Evolutionary conservation across 1,140 invertebrate genomes (phyloP).

Genomic region (Lucilia sericata): DNA sequence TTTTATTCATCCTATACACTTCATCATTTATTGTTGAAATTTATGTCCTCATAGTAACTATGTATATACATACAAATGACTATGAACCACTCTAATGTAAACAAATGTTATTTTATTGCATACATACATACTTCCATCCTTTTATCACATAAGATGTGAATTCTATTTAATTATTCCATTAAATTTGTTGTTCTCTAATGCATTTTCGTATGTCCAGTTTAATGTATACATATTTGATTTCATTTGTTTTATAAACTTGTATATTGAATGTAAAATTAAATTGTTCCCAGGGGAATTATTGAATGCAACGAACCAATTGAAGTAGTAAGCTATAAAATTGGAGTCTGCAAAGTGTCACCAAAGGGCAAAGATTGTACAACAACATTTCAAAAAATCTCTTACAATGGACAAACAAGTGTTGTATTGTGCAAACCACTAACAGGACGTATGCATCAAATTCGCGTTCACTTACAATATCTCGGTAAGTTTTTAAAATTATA

Average conservation of each 20-base stretch:
- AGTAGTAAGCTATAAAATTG: conserved; percentile 94
- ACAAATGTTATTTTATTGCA: neutral
- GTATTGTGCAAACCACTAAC: conserved; percentile 94
- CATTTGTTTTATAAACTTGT: neutral
- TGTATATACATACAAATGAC: no score
- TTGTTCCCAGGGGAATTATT: conserved; percentile 78
- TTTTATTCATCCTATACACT: no score
- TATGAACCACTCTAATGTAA: no score
- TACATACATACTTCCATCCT: neutral
- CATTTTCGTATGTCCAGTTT: neutral
- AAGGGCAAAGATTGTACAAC: conserved; percentile 93
- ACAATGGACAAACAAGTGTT: conserved; percentile 89
- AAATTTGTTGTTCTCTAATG: conserved; percentile 4
- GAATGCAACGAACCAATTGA: conserved; percentile 93
- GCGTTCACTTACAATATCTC: conserved; percentile 98
- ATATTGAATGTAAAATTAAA: conserved; percentile 16
- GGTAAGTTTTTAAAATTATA: conserved; percentile 70
- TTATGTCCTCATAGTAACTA: no score
- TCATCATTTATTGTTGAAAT: no score
- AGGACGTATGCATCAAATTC: conserved; percentile 98
- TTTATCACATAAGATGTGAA: neutral
- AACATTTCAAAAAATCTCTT: conserved; percentile 88
- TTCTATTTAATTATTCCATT: conserved; percentile 25
- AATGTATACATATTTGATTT: neutral
- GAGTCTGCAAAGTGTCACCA: conserved; percentile 91